Evolutionary conservation across 1,140 invertebrate species (phyloP).

Genomic region (Batillaria attramentaria): DNA sequence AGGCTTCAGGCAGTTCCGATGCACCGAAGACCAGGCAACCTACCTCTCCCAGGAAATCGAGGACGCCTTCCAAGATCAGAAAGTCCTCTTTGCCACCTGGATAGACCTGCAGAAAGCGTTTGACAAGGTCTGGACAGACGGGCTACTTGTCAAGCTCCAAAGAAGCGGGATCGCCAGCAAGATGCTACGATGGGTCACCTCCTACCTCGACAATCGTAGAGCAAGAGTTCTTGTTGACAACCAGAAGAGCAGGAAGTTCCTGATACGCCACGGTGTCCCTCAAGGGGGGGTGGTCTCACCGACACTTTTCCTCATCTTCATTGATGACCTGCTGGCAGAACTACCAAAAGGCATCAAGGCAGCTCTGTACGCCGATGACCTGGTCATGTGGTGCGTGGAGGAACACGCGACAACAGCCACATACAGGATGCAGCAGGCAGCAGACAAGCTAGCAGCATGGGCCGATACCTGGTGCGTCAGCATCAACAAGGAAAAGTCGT

Average conservation of each 20-base stretch:
- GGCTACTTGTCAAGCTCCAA: constrained; percentile 4
- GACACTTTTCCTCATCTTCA: constrained; percentile 34
- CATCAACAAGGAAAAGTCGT: constrained; percentile 17
- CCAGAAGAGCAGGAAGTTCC: constrained; percentile 26
- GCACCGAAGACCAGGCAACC: constrained; percentile 28
- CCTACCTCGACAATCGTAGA: constrained; percentile 25
- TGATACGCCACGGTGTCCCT: constrained; percentile 26
- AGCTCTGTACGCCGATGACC: constrained; percentile 16
- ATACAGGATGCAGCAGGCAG: constrained; percentile 7
- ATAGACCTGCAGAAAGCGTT: constrained; percentile 29
- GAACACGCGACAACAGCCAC: constrained; percentile 13
- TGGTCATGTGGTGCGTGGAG: constrained; percentile 12
- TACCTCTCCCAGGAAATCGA: constrained; percentile 24
- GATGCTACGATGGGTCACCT: constrained; percentile 12
- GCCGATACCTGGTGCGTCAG: neutral
- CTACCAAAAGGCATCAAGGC: constrained; percentile 15
- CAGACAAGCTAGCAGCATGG: neutral
- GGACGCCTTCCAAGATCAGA: constrained; percentile 21
- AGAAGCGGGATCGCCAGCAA: neutral
- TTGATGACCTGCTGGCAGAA: neutral
- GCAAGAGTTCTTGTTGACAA: constrained; percentile 21
- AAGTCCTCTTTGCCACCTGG: neutral
- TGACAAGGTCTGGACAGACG: constrained; percentile 26
- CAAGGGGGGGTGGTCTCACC: constrained; percentile 34
- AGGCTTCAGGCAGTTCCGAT: constrained; percentile 11